These are phyloP conservation scores for Antitype chi DNA, from an alignment of 2,888 invertebrate species.

Conservation along the genomic window DNA sequence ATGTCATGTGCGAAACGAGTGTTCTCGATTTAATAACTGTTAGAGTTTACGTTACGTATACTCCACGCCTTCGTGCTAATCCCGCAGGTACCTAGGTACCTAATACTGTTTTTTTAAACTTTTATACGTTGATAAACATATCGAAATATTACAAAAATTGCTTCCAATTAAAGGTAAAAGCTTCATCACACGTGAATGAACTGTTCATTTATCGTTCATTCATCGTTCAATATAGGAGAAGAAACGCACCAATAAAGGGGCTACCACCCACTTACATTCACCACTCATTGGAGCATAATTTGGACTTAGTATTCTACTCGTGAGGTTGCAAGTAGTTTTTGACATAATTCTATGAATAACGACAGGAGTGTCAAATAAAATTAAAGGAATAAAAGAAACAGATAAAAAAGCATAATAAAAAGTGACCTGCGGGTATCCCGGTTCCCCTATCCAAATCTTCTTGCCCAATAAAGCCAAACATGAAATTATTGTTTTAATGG, in stretches of 20 bases:
- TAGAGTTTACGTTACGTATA: neutral
- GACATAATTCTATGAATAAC: neutral
- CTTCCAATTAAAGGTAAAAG: conserved; percentile 4
- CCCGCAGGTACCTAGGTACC: neutral
- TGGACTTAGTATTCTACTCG: conserved; percentile 2
- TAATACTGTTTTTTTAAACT: neutral
- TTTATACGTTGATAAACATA: neutral
- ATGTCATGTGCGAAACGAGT: neutral
- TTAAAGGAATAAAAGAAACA: no score
- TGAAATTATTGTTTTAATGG: no score
- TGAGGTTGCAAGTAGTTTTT: neutral
- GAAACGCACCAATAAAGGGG: conserved; percentile 23
- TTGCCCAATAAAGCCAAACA: no score
- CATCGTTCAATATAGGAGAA: conserved; percentile 18
- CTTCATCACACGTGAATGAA: conserved; percentile 8
- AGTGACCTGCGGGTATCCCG: no score
- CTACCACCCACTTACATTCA: conserved; percentile 25
- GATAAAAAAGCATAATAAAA: no score
- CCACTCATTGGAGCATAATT: conserved; percentile 28
- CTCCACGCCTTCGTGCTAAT: neutral
- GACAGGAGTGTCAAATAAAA: conserved; percentile 2
- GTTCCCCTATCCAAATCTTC: no score
- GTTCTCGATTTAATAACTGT: neutral
- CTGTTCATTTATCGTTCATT: conserved; percentile 31
- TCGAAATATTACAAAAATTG: neutral